These are phyloP conservation scores for Neria commutata DNA, from an alignment of 2,888 invertebrate species.

Conservation along the genomic window DNA sequence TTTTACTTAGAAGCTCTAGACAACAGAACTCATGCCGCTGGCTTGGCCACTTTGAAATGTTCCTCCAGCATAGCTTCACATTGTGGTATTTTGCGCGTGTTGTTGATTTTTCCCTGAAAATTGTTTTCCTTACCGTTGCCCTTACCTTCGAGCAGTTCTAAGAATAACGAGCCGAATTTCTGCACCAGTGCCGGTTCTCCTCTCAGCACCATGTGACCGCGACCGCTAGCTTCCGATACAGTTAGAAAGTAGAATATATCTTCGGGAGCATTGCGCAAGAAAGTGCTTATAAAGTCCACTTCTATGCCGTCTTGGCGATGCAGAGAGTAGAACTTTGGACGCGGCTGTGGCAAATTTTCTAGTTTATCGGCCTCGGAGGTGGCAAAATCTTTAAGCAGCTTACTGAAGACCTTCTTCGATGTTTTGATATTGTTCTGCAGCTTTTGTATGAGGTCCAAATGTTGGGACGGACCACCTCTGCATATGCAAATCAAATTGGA, in stretches of 20 bases:
- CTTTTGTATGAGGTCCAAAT: constrained; percentile 76
- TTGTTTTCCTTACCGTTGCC: constrained; percentile 76
- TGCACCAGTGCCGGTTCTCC: constrained; percentile 58
- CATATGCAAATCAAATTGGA: not conserved
- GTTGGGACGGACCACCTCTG: constrained; percentile 74
- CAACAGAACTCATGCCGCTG: constrained; percentile 4
- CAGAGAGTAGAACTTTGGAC: constrained; percentile 67
- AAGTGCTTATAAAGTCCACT: constrained; percentile 74
- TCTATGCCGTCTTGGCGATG: constrained; percentile 76
- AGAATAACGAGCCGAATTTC: constrained; percentile 64
- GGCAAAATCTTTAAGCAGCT: constrained; percentile 73
- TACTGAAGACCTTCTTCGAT: constrained; percentile 70
- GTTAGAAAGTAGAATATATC: constrained; percentile 72
- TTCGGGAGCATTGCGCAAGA: constrained; percentile 69
- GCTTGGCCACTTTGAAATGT: constrained; percentile 62
- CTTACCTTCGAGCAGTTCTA: constrained; percentile 74
- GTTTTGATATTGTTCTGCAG: constrained; percentile 72
- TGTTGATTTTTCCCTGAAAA: constrained; percentile 79
- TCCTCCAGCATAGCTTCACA: constrained; percentile 69
- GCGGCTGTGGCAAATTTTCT: constrained; percentile 63
- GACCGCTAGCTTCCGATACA: constrained; percentile 71
- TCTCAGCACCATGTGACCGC: constrained; percentile 64
- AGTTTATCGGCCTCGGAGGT: constrained; percentile 71
- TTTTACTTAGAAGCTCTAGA: too few species aligned
- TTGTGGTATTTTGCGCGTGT: constrained; percentile 68